Base-by-base conservation (phyloP, 1,140 invertebrate species). In the Philotrypesis tridentata region DNA sequence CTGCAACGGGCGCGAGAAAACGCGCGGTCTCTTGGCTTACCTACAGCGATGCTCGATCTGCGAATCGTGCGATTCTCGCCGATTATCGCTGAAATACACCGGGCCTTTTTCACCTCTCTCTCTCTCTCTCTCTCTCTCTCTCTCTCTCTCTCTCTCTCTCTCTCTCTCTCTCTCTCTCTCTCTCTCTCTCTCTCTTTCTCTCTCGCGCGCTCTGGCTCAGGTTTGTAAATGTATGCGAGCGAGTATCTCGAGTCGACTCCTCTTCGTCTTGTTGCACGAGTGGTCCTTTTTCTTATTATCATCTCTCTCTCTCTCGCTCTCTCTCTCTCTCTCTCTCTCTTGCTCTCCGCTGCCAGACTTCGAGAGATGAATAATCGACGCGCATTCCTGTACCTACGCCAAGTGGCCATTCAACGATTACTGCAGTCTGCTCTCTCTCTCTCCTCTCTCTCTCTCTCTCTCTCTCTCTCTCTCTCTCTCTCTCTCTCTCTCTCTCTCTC, bases 1-100 rank as follows among this genome's bases (percentile, higher is more conserved):
- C 89, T 86, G 88, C 86, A 85, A 85, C 68, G 76, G 55, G 48
- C 55, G 76, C 40, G 82, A 82, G 82, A 40, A 70, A 85, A 83
- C 77, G 80, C 82, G 63, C 68, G 61, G 27, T 61, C 25, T 74
- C 70, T 14, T 25, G 33, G 23, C 55, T 67, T 82, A 75, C 61
- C 73, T 83, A 77, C 74, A 68, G 71, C 78, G 76, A 79, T 70
- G 77, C 71, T 77, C 12, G 68, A 63, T 68, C 75, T 75, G 75
- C 71, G 71, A 83, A 78, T 74, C 82, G 73, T 48, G 74, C 75
- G 79, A 83, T 83, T 80, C 79, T 79, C 79, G 74, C 74, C 72
- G 80, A 84, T 84, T 82, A 81, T 78, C 83, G 79, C 75, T 73
- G 67, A 81, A 81, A 72, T 78, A 65, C 74, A 72, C 74, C 48